A percentile compares a stretch with the other conserved stretches of the same genome.
Conservation (phyloP, 2,797 vertebrate genomes). For the Xyrichtys novacula region DNA sequence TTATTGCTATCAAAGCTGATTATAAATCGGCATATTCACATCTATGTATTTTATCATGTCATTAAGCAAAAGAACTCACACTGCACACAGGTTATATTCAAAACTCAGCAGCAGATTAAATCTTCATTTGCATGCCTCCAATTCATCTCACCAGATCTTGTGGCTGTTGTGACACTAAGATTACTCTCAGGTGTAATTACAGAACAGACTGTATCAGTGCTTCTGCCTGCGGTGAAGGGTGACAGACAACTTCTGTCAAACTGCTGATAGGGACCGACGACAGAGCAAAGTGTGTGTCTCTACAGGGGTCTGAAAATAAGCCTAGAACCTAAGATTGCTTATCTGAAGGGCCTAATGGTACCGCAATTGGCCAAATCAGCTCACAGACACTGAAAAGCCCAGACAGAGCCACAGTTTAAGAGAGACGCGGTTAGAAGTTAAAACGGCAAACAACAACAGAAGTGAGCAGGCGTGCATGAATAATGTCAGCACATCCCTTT, state of each 20-base stretch:
- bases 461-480: no score
- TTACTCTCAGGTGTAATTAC: conserved; percentile 43
- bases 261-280: conserved; percentile 34
- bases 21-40: conserved; percentile 2
- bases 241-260: conserved; percentile 32
- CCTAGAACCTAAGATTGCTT: conserved; percentile 25
- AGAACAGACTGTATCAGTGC: conserved; percentile 33
- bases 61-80: conserved; percentile 10
- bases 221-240: conserved; percentile 32
- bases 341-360: background rate
- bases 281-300: conserved; percentile 18
- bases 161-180: conserved; percentile 30
- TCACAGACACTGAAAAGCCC: no score
- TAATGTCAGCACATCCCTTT: no score
- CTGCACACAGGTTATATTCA: conserved; percentile 23
- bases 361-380: no score
- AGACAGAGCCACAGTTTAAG: no score
- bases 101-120: conserved; percentile 50
- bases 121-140: conserved; percentile 39
- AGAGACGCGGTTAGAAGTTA: no score
- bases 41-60: background rate
- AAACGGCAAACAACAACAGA: no score
- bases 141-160: conserved; percentile 41
- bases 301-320: conserved; percentile 11
- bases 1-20: conserved; percentile 1